These are phyloP conservation scores for Frankliniella intonsa DNA, from an alignment of 2,888 invertebrate species.

Conservation along the genomic window DNA sequence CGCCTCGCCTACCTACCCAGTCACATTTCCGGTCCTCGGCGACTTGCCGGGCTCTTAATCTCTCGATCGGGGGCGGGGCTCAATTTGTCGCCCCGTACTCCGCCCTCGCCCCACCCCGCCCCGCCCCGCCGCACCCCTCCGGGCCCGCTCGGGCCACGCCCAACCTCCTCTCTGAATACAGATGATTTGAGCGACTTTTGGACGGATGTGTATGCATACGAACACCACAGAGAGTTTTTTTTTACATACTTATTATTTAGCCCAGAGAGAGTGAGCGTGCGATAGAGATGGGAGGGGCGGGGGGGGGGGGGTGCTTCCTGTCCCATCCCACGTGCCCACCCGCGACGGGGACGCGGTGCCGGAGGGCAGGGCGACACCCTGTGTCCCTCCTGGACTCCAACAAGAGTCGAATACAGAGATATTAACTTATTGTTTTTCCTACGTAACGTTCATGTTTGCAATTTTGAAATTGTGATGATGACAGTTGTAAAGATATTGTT, in stretches of 20 bases:
- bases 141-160: background rate
- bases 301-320: background rate
- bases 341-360: background rate
- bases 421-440: too few relatives aligned
- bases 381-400: too few relatives aligned
- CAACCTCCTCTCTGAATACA: conserved; percentile 12
- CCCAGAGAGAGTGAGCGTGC: background rate
- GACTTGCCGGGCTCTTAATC: background rate
- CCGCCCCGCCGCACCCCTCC: background rate
- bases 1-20: too few relatives aligned
- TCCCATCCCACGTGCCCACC: background rate
- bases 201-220: conserved; percentile 7
- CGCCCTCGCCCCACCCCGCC: background rate
- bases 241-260: background rate
- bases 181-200: conserved; percentile 21
- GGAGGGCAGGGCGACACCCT: too few relatives aligned
- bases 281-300: background rate
- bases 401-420: too few relatives aligned
- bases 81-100: background rate
- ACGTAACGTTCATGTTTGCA: too few relatives aligned
- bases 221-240: background rate
- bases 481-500: background rate
- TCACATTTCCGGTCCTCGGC: background rate
- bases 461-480: background rate
- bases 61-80: conserved; percentile 11